Conservation (phyloP, 2,113 vertebrate genomes). For the Thamnaconus septentrionalis region DNA sequence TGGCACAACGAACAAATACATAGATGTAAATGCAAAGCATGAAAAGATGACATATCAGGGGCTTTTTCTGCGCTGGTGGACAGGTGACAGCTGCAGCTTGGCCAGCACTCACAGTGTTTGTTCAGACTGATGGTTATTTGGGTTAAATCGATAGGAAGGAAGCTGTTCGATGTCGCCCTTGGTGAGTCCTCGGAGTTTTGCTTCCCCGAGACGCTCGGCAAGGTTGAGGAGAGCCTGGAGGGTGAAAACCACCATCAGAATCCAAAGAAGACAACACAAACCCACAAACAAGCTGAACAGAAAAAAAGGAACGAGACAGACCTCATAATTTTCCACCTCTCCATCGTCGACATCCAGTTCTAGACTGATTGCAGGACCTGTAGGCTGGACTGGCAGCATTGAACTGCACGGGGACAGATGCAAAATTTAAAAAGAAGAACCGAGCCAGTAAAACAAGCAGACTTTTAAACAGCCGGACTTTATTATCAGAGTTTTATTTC, state of each 20-base stretch:
- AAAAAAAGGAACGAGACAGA: constrained; percentile 30
- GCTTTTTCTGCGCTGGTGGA: too few species aligned
- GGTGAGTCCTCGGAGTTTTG: constrained; percentile 93
- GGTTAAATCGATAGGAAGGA: constrained; percentile 97
- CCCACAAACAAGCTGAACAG: background rate
- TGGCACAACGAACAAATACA: constrained; percentile 35
- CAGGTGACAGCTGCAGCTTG: background rate
- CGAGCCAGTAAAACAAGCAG: too few species aligned
- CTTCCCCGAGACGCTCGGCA: constrained; percentile 95
- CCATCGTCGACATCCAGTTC: constrained; percentile 98
- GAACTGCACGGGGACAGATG: constrained; percentile 75
- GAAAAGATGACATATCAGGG: background rate
- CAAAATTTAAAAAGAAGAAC: background rate
- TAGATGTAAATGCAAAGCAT: background rate
- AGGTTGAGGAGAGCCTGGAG: constrained; percentile 91
- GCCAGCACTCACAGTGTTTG: constrained; percentile 91
- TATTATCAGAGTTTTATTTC: too few species aligned
- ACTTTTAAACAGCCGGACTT: too few species aligned
- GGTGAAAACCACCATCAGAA: background rate
- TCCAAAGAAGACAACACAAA: background rate
- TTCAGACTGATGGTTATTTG: constrained; percentile 97
- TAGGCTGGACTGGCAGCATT: constrained; percentile 97
- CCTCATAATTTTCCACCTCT: constrained; percentile 99
- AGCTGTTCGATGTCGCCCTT: constrained; percentile 98
- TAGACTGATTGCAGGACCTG: constrained; percentile 94